Evolutionary conservation across 2,888 invertebrate species (phyloP).

Genomic region (Melinopterus prodromus): DNA sequence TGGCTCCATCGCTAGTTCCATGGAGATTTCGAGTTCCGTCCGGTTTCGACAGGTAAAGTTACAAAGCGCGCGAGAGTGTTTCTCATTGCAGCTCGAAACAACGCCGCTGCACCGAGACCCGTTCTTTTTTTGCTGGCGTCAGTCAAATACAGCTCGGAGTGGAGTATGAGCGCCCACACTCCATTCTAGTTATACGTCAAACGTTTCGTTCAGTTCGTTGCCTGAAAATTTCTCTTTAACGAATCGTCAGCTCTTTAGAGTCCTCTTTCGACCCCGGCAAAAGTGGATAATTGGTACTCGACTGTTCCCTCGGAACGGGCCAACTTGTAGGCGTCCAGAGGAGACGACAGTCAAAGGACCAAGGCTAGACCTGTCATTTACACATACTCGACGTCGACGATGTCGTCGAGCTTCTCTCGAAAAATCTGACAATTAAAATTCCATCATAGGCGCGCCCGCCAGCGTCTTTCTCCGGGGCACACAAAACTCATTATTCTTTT

Average conservation of each 20-base stretch:
- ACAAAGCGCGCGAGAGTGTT: not conserved
- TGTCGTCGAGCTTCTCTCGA: not conserved
- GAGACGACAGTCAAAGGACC: not conserved
- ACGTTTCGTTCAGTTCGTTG: not conserved
- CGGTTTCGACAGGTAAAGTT: not conserved
- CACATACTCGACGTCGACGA: not conserved
- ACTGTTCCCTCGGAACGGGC: not conserved
- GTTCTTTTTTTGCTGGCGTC: not conserved
- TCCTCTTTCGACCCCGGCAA: not conserved
- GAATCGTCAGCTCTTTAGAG: not conserved
- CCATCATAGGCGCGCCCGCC: not conserved
- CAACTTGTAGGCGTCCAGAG: not conserved
- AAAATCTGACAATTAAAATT: slow-evolving; percentile 4
- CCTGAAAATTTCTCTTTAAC: not conserved
- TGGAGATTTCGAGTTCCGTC: not conserved
- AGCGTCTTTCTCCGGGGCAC: not conserved
- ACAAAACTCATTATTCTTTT: slow-evolving; percentile 4
- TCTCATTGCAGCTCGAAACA: not conserved
- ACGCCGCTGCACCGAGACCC: not conserved
- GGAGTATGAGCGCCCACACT: not conserved
- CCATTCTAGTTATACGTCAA: not conserved
- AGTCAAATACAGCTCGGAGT: not conserved
- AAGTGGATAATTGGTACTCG: slow-evolving; percentile 4
- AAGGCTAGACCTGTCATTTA: not conserved
- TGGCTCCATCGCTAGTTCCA: not conserved